Evolutionary conservation across 2,113 vertebrate species (phyloP).

Genomic region (Agelaius tricolor): DNA sequence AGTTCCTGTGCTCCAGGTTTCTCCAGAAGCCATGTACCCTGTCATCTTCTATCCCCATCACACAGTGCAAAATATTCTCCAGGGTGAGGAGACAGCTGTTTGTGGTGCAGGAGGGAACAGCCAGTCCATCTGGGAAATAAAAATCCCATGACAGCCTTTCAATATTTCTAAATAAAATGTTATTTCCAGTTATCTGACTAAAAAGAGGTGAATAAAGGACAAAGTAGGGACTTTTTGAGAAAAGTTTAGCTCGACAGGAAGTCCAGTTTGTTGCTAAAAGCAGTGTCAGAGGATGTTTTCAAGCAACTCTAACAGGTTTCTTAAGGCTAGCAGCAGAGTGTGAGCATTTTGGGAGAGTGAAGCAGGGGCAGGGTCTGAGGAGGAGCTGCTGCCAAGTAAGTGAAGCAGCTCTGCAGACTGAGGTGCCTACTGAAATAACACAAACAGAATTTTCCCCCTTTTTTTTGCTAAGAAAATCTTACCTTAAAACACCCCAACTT

Average conservation of each 20-base stretch:
- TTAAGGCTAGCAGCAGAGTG: not conserved
- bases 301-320: not conserved
- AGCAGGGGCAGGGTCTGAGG: not conserved
- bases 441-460: fast-evolving
- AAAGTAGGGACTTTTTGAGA: not conserved
- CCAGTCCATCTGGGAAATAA: slow-evolving; percentile 1
- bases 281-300: not conserved
- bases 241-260: not conserved
- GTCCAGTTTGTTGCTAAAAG: not conserved
- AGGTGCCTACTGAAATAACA: not conserved
- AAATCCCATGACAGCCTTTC: not conserved
- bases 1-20: not conserved
- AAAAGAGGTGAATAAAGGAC: not conserved
- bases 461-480: not conserved
- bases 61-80: not conserved
- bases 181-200: not conserved
- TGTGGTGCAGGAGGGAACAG: not conserved
- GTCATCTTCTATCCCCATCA: slow-evolving; percentile 18
- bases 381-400: not conserved
- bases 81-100: slow-evolving; percentile 17
- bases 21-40: not conserved
- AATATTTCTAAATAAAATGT: slow-evolving; percentile 14
- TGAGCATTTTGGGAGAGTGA: not conserved
- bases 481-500: not conserved
- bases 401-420: not conserved